Conservation (phyloP, 2,888 invertebrate genomes). For the Ophraella communa region DNA sequence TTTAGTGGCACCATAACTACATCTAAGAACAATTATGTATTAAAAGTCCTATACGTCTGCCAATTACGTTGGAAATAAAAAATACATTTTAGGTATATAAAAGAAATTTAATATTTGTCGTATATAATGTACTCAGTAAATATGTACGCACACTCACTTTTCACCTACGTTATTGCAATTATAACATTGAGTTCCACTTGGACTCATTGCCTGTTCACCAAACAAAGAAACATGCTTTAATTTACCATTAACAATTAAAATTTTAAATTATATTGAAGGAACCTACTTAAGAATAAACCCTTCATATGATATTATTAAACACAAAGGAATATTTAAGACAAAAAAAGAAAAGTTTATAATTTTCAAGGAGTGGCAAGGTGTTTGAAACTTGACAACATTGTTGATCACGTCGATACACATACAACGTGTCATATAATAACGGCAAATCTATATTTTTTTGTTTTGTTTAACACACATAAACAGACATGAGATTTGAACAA, state of each 20-base stretch:
- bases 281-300: too few relatives aligned
- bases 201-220: not conserved
- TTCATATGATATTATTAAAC: not conserved
- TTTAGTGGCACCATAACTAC: too few relatives aligned
- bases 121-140: too few relatives aligned
- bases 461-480: not conserved
- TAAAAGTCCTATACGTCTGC: too few relatives aligned
- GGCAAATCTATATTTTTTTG: constrained; percentile 27
- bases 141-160: constrained; percentile 3
- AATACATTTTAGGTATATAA: too few relatives aligned
- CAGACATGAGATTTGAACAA: not conserved
- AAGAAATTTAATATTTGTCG: too few relatives aligned
- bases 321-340: constrained; percentile 5
- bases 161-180: not conserved
- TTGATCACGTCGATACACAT: constrained; percentile 45
- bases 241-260: not conserved
- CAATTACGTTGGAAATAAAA: too few relatives aligned
- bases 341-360: constrained; percentile 27
- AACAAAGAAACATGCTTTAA: constrained; percentile 20
- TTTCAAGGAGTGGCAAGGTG: constrained; percentile 47
- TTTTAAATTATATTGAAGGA: not conserved
- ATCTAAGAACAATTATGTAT: too few relatives aligned
- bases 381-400: constrained; percentile 46
- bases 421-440: constrained; percentile 43
- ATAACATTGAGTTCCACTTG: not conserved